A percentile compares a stretch with the other conserved stretches of the same genome.
phyloP scores from a whole-genome alignment of 2,113 vertebrate species.

The Casuarius casuarius region DNA sequence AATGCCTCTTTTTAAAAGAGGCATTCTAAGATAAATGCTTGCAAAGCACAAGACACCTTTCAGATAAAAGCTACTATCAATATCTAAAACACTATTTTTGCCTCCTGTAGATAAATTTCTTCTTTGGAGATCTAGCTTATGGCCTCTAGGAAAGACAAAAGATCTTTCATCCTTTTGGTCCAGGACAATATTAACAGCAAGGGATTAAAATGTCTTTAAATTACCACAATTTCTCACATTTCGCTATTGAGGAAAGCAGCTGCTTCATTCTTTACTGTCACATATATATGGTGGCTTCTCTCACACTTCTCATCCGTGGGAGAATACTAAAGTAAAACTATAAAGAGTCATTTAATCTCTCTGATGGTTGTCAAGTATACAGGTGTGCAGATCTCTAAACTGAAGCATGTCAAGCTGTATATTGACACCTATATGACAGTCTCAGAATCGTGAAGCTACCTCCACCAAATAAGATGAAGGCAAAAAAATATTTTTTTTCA shows the following conservation, averaged over 20 bases:
- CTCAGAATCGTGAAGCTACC: neutral
- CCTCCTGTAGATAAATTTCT: neutral
- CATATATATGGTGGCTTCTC: neutral
- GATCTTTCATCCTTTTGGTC: neutral
- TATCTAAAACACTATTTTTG: neutral
- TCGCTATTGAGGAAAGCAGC: neutral
- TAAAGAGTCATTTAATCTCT: neutral
- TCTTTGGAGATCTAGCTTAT: neutral
- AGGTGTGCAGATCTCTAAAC: neutral
- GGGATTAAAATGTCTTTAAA: neutral
- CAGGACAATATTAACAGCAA: neutral
- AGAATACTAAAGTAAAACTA: neutral
- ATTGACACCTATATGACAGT: neutral
- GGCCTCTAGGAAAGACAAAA: neutral
- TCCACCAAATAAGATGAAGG: neutral
- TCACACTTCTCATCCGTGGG: neutral
- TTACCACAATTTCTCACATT: neutral
- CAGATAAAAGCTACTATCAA: neutral
- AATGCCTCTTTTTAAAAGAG: neutral
- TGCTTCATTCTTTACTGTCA: neutral
- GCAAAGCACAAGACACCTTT: neutral
- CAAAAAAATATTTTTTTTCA: neutral
- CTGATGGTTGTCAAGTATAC: fast-evolving
- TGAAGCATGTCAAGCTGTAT: neutral
- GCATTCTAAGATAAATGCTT: neutral